Percentiles rank a stretch among this genome's conserved stretches.
These are phyloP conservation scores for Margaritifera margaritifera DNA, from an alignment of 2,888 invertebrate species.

Conservation along the genomic window DNA sequence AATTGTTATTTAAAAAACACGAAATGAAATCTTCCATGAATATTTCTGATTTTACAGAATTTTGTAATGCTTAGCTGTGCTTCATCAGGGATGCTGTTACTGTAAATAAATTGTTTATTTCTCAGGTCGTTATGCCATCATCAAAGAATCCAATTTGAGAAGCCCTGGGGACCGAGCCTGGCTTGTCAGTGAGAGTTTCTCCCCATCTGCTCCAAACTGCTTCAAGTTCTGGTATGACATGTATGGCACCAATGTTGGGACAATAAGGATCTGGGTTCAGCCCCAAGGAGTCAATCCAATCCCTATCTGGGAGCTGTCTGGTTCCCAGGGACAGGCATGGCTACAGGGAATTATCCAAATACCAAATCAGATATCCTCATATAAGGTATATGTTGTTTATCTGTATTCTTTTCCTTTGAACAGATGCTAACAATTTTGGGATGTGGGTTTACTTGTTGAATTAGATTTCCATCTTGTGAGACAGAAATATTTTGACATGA, in stretches of 20 bases:
- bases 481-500: no score
- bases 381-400: conserved; percentile 38
- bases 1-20: no score
- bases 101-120: background rate
- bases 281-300: conserved; percentile 36
- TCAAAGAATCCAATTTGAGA: conserved; percentile 48
- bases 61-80: no score
- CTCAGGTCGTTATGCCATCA: conserved; percentile 45
- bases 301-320: conserved; percentile 55
- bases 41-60: no score
- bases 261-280: conserved; percentile 51
- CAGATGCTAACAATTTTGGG: no score
- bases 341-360: conserved; percentile 43
- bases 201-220: conserved; percentile 36
- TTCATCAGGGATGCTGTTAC: no score
- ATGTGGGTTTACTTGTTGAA: no score
- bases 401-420: background rate
- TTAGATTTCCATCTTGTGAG: no score
- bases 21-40: no score
- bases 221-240: conserved; percentile 68
- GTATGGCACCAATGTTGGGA: conserved; percentile 56
- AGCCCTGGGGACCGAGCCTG: conserved; percentile 50
- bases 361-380: conserved; percentile 37
- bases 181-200: conserved; percentile 38
- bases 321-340: conserved; percentile 45